Evolutionary conservation across 2,888 invertebrate genomes (phyloP), one percentile per base, ranked within the genome.

Genomic region (Ptilodon capucinus): DNA sequence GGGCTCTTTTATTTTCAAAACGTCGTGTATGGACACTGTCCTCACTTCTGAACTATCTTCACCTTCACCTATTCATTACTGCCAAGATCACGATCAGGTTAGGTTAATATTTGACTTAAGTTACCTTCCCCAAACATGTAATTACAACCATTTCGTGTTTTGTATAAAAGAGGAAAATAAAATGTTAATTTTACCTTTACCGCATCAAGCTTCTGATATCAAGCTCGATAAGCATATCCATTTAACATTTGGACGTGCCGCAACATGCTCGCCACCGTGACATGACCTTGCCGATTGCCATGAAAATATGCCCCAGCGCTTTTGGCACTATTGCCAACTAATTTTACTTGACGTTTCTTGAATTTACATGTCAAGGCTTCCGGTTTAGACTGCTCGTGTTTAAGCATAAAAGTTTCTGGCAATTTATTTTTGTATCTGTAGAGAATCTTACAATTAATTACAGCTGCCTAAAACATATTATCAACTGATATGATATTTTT

Each of bases 311-410:
- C 46, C 42, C 56, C 43, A 46, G 40, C 51, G 46, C 35, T 40
- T 43, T 60, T 64, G 64, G 64, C 55, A 45, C 41, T 16, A 40
- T 34, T 51, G 57, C 62, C 61, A 65, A 53, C 38, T 18, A 57
- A 46, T 57, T 42, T 51, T 40, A 45, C 44, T 44, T 44, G 23
- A 39, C 39, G 25, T 30, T 49, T 45, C 51, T 48, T 54, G 38
- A 63, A 60, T n/a, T n/a, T n/a, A n/a, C n/a, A n/a, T 62, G 59
- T 57, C 67, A 70, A 66, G 59, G 59, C 2, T 35, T 17, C 11
- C 17, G 17, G 35, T 5, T 16, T 32, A 14, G 7, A 4, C 14
- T 35, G 4, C 35, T 35, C 17, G 16, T 5, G 8, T 32, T 32
- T 32, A n/a, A n/a, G 28, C 1, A 11, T 11, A 1, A 9, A 25